These are phyloP conservation scores for Meloidogyne exigua DNA, from an alignment of 1,140 invertebrate genomes.

Conservation along the genomic window DNA sequence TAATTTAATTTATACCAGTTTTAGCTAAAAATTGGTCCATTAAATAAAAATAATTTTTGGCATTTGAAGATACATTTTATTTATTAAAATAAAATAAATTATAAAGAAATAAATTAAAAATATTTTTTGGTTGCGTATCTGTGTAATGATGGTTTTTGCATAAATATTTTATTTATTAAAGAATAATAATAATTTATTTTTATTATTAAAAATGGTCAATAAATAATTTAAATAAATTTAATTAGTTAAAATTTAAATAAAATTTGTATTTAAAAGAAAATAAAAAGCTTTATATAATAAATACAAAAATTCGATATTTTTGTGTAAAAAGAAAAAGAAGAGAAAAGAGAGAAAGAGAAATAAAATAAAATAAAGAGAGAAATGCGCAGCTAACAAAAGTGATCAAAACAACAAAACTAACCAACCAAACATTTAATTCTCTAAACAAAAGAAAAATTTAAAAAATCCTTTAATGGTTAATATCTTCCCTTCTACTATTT, in stretches of 20 bases:
- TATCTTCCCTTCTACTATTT: too few species aligned
- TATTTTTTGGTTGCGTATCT: too few species aligned
- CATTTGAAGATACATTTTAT: neutral
- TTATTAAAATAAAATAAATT: neutral
- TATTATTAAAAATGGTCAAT: too few species aligned
- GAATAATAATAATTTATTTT: too few species aligned
- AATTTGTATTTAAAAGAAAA: too few species aligned
- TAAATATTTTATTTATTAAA: too few species aligned
- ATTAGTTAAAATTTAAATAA: neutral
- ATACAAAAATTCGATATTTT: constrained; percentile 5
- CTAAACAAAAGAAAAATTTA: too few species aligned
- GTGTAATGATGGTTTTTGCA: too few species aligned
- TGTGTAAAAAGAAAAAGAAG: neutral
- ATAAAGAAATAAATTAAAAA: neutral
- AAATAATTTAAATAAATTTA: too few species aligned
- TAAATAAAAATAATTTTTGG: constrained; percentile 5
- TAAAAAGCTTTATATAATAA: neutral
- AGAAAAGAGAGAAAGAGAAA: neutral
- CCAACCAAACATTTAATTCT: too few species aligned
- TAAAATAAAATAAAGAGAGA: neutral
- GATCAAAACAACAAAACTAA: neutral
- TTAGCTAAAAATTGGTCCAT: constrained; percentile 24
- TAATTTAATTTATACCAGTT: constrained; percentile 27
- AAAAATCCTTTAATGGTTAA: too few species aligned
- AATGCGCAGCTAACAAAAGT: neutral